Evolutionary conservation across 2,113 vertebrate species (phyloP), one percentile per base, ranked within the genome.

Genomic region (Collichthys lucidus): DNA sequence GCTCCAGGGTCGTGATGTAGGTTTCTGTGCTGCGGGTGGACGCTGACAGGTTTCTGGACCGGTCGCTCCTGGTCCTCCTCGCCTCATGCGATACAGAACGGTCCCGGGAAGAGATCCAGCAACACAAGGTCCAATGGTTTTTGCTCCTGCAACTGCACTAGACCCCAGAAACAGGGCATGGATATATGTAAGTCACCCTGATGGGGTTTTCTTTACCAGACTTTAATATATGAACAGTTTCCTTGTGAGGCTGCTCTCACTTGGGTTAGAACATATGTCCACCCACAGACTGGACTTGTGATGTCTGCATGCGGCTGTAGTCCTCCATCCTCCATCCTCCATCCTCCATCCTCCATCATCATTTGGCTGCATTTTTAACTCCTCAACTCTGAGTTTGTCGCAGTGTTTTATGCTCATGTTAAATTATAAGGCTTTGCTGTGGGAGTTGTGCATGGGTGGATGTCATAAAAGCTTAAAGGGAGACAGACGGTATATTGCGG

Each of bases 121-220:
- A 60, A 66, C 71, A 19, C 71, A 53, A 29, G 64, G 22, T 53
- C 79, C 64, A 75, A 81, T 81, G 79, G 64, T 81, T 75, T 74
- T 75, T 75, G 35, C 79, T 68, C 22, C 40, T 68, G 79, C 31
- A 64, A 7, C 73, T 64, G 60, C 71, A 53, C 22, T 4, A 24
- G 62, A 74, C 16, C 70, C 62, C 71, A 68, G 71, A 64, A 50
- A 67, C 71, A 68, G 79, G 79, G 71, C 79, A 81, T 81, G 79
- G 79, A 81, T 61, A 69, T 75, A 81, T 81, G 79, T 81, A 53
- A 81, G 79, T 79, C 29, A 29, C n/a, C 20, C 19, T 6, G 47
- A 12, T 14, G 46, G 12, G 15, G n/a, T n/a, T n/a, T 26, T 26
- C 26, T 26, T 26, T 26, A 26, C 46, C 46, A 47, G 46, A 47